Conservation (phyloP, 2,888 invertebrate species). For the Drosophila tripunctata region DNA sequence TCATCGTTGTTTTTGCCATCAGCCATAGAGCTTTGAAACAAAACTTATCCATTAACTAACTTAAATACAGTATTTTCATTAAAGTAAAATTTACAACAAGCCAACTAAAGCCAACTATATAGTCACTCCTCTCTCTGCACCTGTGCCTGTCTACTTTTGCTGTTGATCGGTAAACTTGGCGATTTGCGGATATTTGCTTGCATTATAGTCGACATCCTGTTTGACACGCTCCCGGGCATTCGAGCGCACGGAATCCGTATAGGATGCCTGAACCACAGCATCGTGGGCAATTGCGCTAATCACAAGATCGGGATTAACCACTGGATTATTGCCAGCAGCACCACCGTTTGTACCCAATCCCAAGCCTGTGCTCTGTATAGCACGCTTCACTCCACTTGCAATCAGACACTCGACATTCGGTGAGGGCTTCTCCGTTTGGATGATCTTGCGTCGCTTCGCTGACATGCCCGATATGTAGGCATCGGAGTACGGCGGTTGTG, state of each 20-base stretch:
- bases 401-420: slow-evolving; percentile 80
- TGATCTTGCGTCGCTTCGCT: slow-evolving; percentile 92
- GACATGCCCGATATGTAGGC: slow-evolving; percentile 96
- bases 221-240: slow-evolving; percentile 82
- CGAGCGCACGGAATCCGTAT: slow-evolving; percentile 81
- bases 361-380: slow-evolving; percentile 79
- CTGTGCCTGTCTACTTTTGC: slow-evolving; percentile 74
- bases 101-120: slow-evolving; percentile 12
- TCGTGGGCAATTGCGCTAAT: slow-evolving; percentile 81
- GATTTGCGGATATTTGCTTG: slow-evolving; percentile 84
- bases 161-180: slow-evolving; percentile 82
- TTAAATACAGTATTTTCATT: slow-evolving; percentile 65
- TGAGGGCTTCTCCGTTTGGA: slow-evolving; percentile 83
- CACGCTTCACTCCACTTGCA: slow-evolving; percentile 81
- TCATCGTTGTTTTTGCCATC: not conserved
- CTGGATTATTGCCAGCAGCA: slow-evolving; percentile 56
- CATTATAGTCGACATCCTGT: slow-evolving; percentile 81
- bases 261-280: slow-evolving; percentile 81
- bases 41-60: slow-evolving; percentile 70
- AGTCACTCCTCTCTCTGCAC: slow-evolving; percentile 12
- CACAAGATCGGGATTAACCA: slow-evolving; percentile 71
- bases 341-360: slow-evolving; percentile 46
- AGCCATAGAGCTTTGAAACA: slow-evolving; percentile 36
- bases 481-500: slow-evolving; percentile 90
- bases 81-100: slow-evolving; percentile 75